Base-by-base conservation (phyloP, 35 echinoderm and acorn worm species). In the Hemicentrotus pulcherrimus region DNA sequence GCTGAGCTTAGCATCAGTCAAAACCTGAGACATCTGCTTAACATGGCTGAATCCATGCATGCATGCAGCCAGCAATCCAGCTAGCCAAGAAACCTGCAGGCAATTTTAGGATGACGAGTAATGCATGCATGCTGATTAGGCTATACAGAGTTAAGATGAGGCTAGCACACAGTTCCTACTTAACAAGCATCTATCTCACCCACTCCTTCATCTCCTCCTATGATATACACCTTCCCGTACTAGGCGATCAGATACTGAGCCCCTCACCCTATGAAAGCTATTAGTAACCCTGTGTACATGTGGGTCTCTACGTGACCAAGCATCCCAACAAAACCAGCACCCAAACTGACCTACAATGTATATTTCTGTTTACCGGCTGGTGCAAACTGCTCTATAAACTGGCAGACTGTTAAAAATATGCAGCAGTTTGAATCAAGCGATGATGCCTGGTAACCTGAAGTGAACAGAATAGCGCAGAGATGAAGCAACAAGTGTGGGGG, bases 51-150 rank as follows among this genome's bases (percentile, higher is more conserved):
- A 78, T 78, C 28, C 24, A 78, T 78, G 19, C 65, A 78, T 78
- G 19, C 65, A 78, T 15, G 19, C 2, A 78, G 65, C 65, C 16
- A 71, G 60, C 60, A 4, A 65, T 5, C 50, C 50, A 58, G 60
- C 60, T 70, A 70, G 65, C 65, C 19, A n/a, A 28, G 28, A 18
- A 78, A 78, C 65, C 65, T 78, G 22, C 4, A 78, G 65, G 65
- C 65, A 78, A 5, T 78, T 78, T 78, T 78, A 28, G 19, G 19
- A 70, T 70, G 61, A 28, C 22, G 61, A 18, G 65, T 78, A 78
- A 78, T 78, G 65, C 65, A 78, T 78, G 65, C 65, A 78, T 78
- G 65, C 65, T 78, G 65, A 78, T 78, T 78, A 78, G 65, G 5
- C 65, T 78, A 78, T 18, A 78, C 65, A 78, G 61, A 28, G 61